A percentile compares a stretch with the other conserved stretches of the same genome.
These are phyloP conservation scores for Bombus ignitus DNA, from an alignment of 1,140 invertebrate genomes.

Conservation along the genomic window DNA sequence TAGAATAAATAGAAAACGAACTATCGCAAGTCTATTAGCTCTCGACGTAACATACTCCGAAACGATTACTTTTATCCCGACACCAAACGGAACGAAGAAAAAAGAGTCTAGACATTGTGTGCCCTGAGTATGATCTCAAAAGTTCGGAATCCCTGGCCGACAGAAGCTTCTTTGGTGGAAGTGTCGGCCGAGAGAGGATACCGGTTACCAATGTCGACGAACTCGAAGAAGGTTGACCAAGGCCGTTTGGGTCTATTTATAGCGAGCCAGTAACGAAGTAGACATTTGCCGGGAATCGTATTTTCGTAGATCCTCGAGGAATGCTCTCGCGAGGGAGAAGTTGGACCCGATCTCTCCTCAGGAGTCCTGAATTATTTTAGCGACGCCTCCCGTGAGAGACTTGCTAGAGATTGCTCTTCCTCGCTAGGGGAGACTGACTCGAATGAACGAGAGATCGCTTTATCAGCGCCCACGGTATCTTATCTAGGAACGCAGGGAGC, in stretches of 20 bases:
- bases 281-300: slow-evolving; percentile 62
- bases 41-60: neutral
- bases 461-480: neutral
- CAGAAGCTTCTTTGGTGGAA: neutral
- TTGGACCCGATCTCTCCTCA: slow-evolving; percentile 6
- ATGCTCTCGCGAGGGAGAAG: slow-evolving; percentile 10
- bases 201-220: slow-evolving; percentile 59
- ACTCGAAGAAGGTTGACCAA: slow-evolving; percentile 68
- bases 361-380: slow-evolving; percentile 36
- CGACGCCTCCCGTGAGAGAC: neutral
- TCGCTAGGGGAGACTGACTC: no score
- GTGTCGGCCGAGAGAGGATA: slow-evolving; percentile 31
- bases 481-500: neutral
- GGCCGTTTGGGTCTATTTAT: slow-evolving; percentile 66
- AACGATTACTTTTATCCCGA: neutral
- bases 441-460: neutral
- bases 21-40: no score
- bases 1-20: neutral
- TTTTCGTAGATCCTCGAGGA: slow-evolving; percentile 56
- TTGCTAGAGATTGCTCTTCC: no score
- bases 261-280: slow-evolving; percentile 58
- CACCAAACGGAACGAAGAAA: neutral
- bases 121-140: neutral
- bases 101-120: no score
- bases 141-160: slow-evolving; percentile 11